Evolutionary conservation across 2,113 vertebrate species (phyloP), one percentile per base, ranked within the genome.

Genomic region (Odontophorus gujanensis): DNA sequence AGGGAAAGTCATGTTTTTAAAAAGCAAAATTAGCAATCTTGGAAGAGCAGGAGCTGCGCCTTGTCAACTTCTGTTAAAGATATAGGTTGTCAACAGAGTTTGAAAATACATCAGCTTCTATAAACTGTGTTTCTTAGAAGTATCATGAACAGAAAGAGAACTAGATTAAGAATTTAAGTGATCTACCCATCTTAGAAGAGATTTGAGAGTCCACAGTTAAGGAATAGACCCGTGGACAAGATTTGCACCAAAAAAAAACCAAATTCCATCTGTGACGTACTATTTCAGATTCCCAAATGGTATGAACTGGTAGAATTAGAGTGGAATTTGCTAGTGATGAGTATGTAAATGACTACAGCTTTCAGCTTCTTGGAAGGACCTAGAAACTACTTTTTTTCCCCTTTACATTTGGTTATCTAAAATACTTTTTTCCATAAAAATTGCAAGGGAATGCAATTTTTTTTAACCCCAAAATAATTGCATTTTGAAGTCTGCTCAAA

Each of bases 401-500:
- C 9, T 58, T 58, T 48, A 24, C 10, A 53, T 87, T 77, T 74
- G 1, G 3, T 65, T 66, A 30, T 38, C 6, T 42, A 30, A 34
- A 6, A 42, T 9, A 7, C 4, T 24, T 83, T 38, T 81, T 75
- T 17, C 5, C 57, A 10, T 0, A 80, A 69, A 79, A 42, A 28
- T 1, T 38, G 6, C 3, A 40, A 16, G 11, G 10, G n/a, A 80
- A 86, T 66, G 0, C 12, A 81, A 71, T 45, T 0, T 45, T 38
- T 83, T 4, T 28, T 25, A 85, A 6, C 11, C 13, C 13, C 45
- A 34, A 77, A 45, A 75, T 5, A 0, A 24, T 0, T 43, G 3
- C 7, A 24, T 76, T 55, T 82, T 57, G 10, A 12, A 61, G 65
- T 34, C 8, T 57, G 7, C 2, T 47, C 57, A 62, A 83, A 9